Conservation (phyloP, 1,140 invertebrate species). For the Helicorthomorpha holstii region DNA sequence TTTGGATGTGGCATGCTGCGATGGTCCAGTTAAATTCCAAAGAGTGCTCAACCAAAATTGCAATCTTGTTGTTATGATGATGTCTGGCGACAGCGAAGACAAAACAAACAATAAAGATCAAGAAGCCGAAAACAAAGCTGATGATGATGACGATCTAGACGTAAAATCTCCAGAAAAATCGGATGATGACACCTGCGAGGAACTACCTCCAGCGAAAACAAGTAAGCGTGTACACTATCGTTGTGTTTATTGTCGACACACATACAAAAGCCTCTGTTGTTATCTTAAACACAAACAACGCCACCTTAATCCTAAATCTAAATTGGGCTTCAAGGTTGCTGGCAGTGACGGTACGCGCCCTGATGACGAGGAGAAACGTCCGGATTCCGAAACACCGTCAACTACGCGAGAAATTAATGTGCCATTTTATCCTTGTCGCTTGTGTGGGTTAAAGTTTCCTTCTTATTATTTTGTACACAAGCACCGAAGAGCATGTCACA, state of each 20-base stretch:
- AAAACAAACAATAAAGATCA: not conserved
- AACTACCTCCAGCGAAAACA: not conserved
- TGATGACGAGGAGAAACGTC: not conserved
- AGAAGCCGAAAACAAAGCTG: not conserved
- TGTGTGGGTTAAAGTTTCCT: conserved; percentile 76
- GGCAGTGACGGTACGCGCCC: conserved; percentile 6
- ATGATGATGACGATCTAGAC: not conserved
- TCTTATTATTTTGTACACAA: conserved; percentile 88
- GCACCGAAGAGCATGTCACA: conserved; percentile 64
- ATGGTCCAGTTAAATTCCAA: conserved; percentile 67
- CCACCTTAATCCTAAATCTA: conserved; percentile 36
- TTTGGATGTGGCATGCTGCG: conserved; percentile 66
- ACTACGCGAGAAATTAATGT: conserved; percentile 56
- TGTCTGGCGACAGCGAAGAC: not conserved
- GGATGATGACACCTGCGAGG: not conserved
- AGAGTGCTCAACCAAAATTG: conserved; percentile 58
- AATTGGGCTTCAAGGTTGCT: conserved; percentile 16
- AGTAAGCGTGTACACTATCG: conserved; percentile 37
- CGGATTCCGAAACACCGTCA: not conserved
- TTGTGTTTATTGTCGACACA: conserved; percentile 57
- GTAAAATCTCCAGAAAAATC: not conserved
- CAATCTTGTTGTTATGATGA: conserved; percentile 11
- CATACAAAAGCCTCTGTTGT: conserved; percentile 63
- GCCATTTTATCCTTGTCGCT: conserved; percentile 82
- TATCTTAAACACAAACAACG: conserved; percentile 59